Conservation (phyloP, 2,888 invertebrate species). For the Eurytoma californica region DNA sequence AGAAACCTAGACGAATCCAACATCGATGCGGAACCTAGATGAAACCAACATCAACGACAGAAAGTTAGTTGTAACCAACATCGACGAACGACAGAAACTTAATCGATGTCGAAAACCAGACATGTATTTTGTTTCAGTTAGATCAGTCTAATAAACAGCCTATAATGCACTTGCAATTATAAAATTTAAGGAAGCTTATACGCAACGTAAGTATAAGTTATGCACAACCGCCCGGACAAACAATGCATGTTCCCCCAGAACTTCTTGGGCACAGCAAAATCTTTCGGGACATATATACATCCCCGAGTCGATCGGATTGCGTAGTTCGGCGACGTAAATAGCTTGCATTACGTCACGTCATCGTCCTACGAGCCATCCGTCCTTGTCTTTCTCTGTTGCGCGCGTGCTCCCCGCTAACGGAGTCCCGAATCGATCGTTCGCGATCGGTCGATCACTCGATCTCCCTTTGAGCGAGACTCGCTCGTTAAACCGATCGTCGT, state of each 20-base stretch:
- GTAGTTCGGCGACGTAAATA: conserved; percentile 26
- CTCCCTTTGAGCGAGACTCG: conserved; percentile 30
- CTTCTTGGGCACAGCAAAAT: conserved; percentile 33
- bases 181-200: conserved; percentile 37
- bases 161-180: conserved; percentile 29
- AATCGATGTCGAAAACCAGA: no score
- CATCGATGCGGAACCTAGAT: no score
- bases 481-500: conserved; percentile 43
- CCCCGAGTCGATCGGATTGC: conserved; percentile 34
- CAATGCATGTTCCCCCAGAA: neutral
- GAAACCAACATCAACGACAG: no score
- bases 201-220: no score
- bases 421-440: conserved; percentile 30
- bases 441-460: conserved; percentile 50
- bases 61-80: no score
- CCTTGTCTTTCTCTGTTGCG: conserved; percentile 24
- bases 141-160: no score
- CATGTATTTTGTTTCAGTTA: no score
- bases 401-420: conserved; percentile 2
- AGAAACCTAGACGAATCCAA: no score
- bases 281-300: neutral
- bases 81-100: no score
- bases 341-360: conserved; percentile 55
- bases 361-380: conserved; percentile 37
- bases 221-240: no score